Evolutionary conservation across 2,888 invertebrate genomes (phyloP).

Genomic region (Dascillus cervinus): DNA sequence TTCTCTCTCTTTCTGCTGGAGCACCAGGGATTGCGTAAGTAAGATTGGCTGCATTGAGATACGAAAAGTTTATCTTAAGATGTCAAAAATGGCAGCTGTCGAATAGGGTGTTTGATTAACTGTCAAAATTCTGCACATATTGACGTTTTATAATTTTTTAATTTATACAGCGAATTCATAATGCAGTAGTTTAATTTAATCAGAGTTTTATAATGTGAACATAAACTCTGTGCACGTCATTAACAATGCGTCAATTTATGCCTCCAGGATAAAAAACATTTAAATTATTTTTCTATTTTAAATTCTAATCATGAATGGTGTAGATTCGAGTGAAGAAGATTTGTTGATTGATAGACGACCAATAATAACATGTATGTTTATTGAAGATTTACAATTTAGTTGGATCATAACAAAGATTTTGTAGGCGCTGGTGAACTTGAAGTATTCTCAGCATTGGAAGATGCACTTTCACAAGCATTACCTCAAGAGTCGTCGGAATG

Average conservation of each 20-base stretch:
- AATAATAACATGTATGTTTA: slow-evolving; percentile 63
- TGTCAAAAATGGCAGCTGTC: too few relatives aligned
- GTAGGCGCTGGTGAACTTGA: slow-evolving; percentile 72
- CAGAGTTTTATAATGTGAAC: too few relatives aligned
- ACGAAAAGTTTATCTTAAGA: too few relatives aligned
- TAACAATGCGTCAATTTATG: slow-evolving; percentile 30
- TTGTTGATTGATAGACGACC: slow-evolving; percentile 63
- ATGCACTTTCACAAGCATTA: slow-evolving; percentile 68
- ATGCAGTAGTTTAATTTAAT: too few relatives aligned
- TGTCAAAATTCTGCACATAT: slow-evolving; percentile 22
- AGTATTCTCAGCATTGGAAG: slow-evolving; percentile 75
- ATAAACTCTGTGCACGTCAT: too few relatives aligned
- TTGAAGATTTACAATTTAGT: background rate
- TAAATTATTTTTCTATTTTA: too few relatives aligned
- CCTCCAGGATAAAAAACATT: slow-evolving; percentile 32
- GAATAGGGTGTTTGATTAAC: slow-evolving; percentile 21
- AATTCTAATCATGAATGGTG: slow-evolving; percentile 34
- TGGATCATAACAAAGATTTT: slow-evolving; percentile 4
- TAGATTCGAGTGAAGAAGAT: slow-evolving; percentile 33
- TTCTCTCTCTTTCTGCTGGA: too few relatives aligned
- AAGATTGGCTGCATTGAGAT: too few relatives aligned
- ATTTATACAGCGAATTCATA: too few relatives aligned
- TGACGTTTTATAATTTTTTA: too few relatives aligned
- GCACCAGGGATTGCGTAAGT: too few relatives aligned
- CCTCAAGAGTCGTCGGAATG: slow-evolving; percentile 87